Evolutionary conservation across 2,113 vertebrate species (phyloP).

Genomic region (Leptobrachium leishanense): DNA sequence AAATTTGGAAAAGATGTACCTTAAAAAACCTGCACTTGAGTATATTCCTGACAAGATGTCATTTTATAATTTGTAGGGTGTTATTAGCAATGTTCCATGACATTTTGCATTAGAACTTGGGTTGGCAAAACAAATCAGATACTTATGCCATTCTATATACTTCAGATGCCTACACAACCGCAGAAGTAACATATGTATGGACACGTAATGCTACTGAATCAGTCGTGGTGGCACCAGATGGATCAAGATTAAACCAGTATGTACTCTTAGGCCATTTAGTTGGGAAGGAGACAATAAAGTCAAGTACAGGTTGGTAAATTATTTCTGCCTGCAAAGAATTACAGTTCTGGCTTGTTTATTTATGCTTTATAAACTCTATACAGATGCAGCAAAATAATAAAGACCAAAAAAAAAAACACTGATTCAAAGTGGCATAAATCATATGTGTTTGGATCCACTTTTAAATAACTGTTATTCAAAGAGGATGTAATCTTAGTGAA

Average conservation of each 20-base stretch:
- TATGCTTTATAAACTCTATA: too few species aligned
- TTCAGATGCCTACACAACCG: slow-evolving; percentile 92
- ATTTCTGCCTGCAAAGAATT: neutral
- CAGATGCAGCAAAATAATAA: too few species aligned
- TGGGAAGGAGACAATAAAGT: slow-evolving; percentile 93
- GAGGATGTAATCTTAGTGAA: too few species aligned
- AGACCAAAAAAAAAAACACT: too few species aligned
- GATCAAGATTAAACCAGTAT: slow-evolving; percentile 94
- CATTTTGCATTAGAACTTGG: neutral
- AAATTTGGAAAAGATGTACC: too few species aligned
- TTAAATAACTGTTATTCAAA: too few species aligned
- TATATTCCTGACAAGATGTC: too few species aligned
- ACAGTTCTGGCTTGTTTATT: neutral
- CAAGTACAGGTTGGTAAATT: slow-evolving; percentile 87
- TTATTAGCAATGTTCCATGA: neutral
- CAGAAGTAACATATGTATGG: slow-evolving; percentile 96
- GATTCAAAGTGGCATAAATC: too few species aligned
- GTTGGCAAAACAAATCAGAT: neutral
- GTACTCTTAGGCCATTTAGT: slow-evolving; percentile 93
- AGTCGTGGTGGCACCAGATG: slow-evolving; percentile 92
- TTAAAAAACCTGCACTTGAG: too few species aligned
- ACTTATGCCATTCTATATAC: slow-evolving; percentile 29
- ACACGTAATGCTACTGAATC: slow-evolving; percentile 89
- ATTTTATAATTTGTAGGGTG: too few species aligned
- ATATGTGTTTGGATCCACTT: too few species aligned